phyloP scores from a whole-genome alignment of 2,888 invertebrate genomes.

The Petrolisthes manimaculis region DNA sequence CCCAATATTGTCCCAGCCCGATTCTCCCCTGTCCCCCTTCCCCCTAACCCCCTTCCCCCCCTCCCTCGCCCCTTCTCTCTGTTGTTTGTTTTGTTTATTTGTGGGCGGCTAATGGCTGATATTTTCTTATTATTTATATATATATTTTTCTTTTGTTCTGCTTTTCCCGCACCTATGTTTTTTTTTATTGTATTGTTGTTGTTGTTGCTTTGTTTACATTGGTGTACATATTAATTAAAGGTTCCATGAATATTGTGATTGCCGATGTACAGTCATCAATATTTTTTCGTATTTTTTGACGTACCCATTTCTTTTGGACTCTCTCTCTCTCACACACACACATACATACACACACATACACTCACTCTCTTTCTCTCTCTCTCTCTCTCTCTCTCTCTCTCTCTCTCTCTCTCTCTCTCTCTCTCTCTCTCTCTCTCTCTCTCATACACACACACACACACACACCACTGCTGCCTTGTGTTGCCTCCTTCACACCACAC shows the following conservation, averaged over 20 bases:
- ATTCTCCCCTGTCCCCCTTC: no score
- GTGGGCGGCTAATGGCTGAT: background rate
- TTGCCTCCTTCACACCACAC: background rate
- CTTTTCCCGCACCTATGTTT: background rate
- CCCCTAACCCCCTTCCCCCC: no score
- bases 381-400: no score
- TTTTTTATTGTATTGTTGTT: no score
- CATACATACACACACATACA: no score
- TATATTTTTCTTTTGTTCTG: background rate
- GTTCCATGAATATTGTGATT: background rate
- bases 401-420: background rate
- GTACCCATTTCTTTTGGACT: background rate
- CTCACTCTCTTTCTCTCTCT: no score
- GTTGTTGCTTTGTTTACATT: no score
- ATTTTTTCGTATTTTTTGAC: background rate
- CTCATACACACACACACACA: background rate
- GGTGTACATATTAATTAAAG: background rate
- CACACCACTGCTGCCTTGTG: background rate
- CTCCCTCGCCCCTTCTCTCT: no score
- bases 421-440: background rate
- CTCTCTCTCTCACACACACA: background rate
- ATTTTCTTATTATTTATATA: no score
- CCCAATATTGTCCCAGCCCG: background rate
- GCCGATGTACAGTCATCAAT: background rate
- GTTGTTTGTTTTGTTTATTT: background rate